Evolutionary conservation across 2,797 vertebrate species (phyloP), one percentile per base, ranked within the genome.

Genomic region (Poecilia gillii): DNA sequence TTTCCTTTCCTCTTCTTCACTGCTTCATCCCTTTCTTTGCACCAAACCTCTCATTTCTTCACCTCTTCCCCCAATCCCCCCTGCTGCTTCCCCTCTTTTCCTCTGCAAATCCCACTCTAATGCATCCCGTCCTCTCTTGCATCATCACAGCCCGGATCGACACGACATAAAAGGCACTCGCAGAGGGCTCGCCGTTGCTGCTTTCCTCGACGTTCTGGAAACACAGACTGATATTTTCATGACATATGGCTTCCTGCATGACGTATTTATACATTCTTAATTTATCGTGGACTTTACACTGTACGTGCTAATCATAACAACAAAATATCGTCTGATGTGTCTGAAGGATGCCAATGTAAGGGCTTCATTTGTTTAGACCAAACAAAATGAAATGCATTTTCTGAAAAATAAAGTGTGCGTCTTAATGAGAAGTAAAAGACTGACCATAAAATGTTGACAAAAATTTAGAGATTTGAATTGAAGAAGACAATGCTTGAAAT

Each of bases 101-200:
- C 79, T 53, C 53, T 78, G 39, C 62, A 78, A 71, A 80, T 84
- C 85, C 64, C 33, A 74, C 23, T 62, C 74, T 64, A 41, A 31
- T 78, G 78, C 77, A 68, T 78, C 77, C 41, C 72, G n/a, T 84
- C 76, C 85, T 82, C 79, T 80, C 73, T 90, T 90, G 86, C 89
- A 90, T 89, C 90, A 92, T 88, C 86, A 74, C 83, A 74, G 87
- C 79, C 47, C 77, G 77, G 83, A 87, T 83, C 76, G 85, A 87
- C 85, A 87, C 80, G 79, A 76, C 86, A 87, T 81, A 90, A 84
- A 88, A 90, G 87, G 82, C 77, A 47, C 78, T 90, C 39, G 16
- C 73, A 75, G 76, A 82, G 79, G 77, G 76, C 66, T 90, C 53
- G 0, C 51, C 4, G 2, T 62, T 25, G 31, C 78, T 71, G 81